A percentile compares a stretch with the other conserved stretches of the same genome.
phyloP scores from a whole-genome alignment of 2,888 invertebrate species.

The Acleris literana region DNA sequence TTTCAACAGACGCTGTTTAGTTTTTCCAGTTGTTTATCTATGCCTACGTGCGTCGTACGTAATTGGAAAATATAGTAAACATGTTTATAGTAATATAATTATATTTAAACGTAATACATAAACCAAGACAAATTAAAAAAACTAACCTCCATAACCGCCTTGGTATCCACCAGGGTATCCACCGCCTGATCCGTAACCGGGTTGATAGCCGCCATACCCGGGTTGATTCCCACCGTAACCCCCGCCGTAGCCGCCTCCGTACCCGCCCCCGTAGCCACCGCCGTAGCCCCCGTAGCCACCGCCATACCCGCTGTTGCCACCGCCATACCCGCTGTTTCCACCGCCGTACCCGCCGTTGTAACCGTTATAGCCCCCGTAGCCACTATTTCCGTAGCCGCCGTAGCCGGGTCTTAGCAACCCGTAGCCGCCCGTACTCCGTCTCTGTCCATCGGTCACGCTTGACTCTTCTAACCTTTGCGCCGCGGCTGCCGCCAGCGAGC shows the following conservation, averaged over 20 bases:
- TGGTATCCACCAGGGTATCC: constrained; percentile 40
- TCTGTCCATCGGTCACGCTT: constrained; percentile 50
- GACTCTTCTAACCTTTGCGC: constrained; percentile 60
- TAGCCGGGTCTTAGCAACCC: constrained; percentile 63
- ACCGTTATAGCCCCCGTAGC: constrained; percentile 42
- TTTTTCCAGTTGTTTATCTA: too few species aligned
- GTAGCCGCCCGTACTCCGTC: constrained; percentile 64
- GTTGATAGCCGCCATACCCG: constrained; percentile 47
- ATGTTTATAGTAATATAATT: too few species aligned
- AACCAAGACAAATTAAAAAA: not conserved
- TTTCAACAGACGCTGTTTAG: too few species aligned
- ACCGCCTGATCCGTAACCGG: constrained; percentile 29
- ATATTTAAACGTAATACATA: too few species aligned
- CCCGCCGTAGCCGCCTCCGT: constrained; percentile 41
- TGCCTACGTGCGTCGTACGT: too few species aligned
- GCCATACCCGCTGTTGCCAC: constrained; percentile 43
- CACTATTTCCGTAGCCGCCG: constrained; percentile 44
- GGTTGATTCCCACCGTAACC: constrained; percentile 43
- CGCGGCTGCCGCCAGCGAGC: constrained; percentile 57
- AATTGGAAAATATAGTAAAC: too few species aligned
- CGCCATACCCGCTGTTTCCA: constrained; percentile 43
- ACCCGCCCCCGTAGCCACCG: constrained; percentile 37
- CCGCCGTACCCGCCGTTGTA: constrained; percentile 43
- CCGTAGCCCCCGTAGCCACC: constrained; percentile 37
- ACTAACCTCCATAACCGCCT: constrained; percentile 38